These are phyloP conservation scores for Thaumatotibia leucotreta DNA, from an alignment of 1,140 invertebrate genomes.

Conservation along the genomic window DNA sequence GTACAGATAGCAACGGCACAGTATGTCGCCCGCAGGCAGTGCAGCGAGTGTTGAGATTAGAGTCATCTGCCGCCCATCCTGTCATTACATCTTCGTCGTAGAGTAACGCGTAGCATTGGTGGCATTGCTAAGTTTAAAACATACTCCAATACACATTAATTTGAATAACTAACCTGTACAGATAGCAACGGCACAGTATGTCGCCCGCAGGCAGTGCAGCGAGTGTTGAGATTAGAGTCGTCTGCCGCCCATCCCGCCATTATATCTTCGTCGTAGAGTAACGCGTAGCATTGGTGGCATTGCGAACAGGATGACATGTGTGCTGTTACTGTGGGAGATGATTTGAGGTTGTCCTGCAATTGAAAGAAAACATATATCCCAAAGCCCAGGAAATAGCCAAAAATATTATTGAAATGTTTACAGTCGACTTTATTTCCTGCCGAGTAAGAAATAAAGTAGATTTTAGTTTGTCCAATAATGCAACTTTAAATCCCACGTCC, in stretches of 20 bases:
- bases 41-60: slow-evolving; percentile 96
- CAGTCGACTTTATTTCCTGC: too few species aligned
- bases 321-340: slow-evolving; percentile 65
- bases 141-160: too few species aligned
- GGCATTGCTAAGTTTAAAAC: slow-evolving; percentile 89
- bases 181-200: slow-evolving; percentile 90
- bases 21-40: slow-evolving; percentile 90
- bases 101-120: slow-evolving; percentile 91
- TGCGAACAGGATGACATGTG: slow-evolving; percentile 81
- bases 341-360: slow-evolving; percentile 29
- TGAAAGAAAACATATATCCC: too few species aligned
- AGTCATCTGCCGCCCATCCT: slow-evolving; percentile 98
- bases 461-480: too few species aligned
- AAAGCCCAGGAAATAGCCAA: too few species aligned
- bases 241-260: slow-evolving; percentile 99
- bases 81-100: slow-evolving; percentile 99
- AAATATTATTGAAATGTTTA: too few species aligned
- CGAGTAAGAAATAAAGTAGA: too few species aligned
- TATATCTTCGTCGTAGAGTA: slow-evolving; percentile 99
- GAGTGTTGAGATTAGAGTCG: slow-evolving; percentile 98
- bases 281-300: slow-evolving; percentile 92
- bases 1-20: slow-evolving; percentile 86
- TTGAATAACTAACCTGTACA: slow-evolving; percentile 47
- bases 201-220: slow-evolving; percentile 90
- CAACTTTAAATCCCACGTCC: too few species aligned